These are phyloP conservation scores for Opisthograptis luteolata DNA, from an alignment of 2,888 invertebrate species.

Conservation along the genomic window DNA sequence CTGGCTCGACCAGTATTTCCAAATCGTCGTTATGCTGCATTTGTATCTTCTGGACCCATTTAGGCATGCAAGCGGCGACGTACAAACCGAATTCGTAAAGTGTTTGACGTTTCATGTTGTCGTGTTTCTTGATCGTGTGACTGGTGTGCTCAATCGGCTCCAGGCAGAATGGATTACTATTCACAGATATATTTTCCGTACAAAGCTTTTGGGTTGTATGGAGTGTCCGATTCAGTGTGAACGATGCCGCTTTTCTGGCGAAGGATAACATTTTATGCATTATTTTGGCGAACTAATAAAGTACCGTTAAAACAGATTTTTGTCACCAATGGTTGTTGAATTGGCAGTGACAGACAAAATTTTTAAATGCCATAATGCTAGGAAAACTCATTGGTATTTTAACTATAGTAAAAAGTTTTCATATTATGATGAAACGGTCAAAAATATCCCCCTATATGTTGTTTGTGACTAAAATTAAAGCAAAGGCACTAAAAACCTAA, in stretches of 20 bases:
- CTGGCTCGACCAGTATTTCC: conserved; percentile 68
- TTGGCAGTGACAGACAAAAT: no score
- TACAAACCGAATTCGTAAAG: conserved; percentile 75
- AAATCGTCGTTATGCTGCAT: conserved; percentile 71
- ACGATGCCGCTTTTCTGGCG: conserved; percentile 31
- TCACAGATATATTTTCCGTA: conserved; percentile 22
- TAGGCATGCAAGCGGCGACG: conserved; percentile 71
- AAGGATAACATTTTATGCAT: conserved; percentile 28
- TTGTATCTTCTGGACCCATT: conserved; percentile 72
- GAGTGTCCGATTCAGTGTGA: conserved; percentile 35
- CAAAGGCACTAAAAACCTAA: conserved; percentile 39
- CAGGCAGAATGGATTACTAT: conserved; percentile 51
- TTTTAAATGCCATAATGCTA: no score
- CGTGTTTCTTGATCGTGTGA: conserved; percentile 62
- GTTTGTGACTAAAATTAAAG: conserved; percentile 1
- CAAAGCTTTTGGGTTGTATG: conserved; percentile 19
- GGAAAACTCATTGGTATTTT: no score
- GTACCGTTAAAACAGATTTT: no score
- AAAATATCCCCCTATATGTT: no score
- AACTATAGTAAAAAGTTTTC: no score
- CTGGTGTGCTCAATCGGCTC: conserved; percentile 54
- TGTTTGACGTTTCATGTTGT: conserved; percentile 60
- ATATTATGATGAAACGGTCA: no score
- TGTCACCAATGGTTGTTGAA: no score
- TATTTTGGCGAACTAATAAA: background rate